Base-by-base conservation (phyloP, 2,113 vertebrate species). In the Upupa epops region DNA sequence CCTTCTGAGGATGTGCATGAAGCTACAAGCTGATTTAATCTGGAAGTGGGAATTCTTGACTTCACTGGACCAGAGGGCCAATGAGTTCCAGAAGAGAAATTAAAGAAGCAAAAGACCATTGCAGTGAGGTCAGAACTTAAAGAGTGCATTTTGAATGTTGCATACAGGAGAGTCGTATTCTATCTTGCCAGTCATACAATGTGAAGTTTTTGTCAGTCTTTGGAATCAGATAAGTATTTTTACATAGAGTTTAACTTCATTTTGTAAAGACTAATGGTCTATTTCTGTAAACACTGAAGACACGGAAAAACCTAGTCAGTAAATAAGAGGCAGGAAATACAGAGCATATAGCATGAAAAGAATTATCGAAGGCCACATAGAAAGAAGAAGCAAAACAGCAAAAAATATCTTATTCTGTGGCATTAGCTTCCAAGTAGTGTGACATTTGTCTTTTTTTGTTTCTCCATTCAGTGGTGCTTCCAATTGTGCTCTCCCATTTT, bases 381-480 rank as follows among this genome's bases (percentile, higher is more conserved):
- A 28, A 69, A 60, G 45, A 73, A 70, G 59, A 90, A 86, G 11
- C 54, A 63, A 63, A 59, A 42, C 52, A 63, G 31, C 20, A 85
- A 90, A 91, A 28, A 80, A 58, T 72, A 6, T 75, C 90, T 88
- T 87, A 46, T 81, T 86, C 95, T 92, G 68, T 69, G 49, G 7
- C 68, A 45, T 64, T 51, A 73, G 2, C 26, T 68, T 74, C 66
- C 51, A 8, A 37, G 13, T 37, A 54, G 73, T 8, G 20, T 64
- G 52, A 75, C n/a, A n/a, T 77, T 83, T 66, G 32, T 21, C 76
- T 75, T 78, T 88, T 90, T 91, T 60, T 54, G 11, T 37, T 21
- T 56, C 61, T 74, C 37, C 48, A 21, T 61, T 89, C 32, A 31
- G 25, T 75, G 40, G 55, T 84, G 28, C 52, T 85, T 86, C n/a